A percentile compares a stretch with the other conserved stretches of the same genome.
These are phyloP conservation scores for Diaphora mendica DNA, from an alignment of 2,888 invertebrate genomes.

Conservation along the genomic window DNA sequence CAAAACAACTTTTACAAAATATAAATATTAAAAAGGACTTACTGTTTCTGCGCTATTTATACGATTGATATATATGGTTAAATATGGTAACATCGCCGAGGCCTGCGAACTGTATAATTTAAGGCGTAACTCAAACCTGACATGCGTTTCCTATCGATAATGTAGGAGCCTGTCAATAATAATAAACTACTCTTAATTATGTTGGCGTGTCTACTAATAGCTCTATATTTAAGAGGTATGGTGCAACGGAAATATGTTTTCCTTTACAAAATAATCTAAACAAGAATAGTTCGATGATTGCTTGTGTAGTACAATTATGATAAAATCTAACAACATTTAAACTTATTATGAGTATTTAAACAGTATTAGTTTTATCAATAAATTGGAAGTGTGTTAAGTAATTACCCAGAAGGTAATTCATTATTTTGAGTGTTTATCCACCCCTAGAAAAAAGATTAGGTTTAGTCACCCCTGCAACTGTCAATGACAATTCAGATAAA, in stretches of 20 bases:
- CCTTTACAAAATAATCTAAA: slow-evolving; percentile 1
- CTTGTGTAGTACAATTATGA: not conserved
- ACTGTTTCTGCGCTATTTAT: slow-evolving; percentile 18
- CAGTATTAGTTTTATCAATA: not conserved
- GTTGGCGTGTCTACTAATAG: slow-evolving; percentile 39
- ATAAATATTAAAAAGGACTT: not conserved
- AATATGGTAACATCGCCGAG: slow-evolving; percentile 9
- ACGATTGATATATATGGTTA: not conserved
- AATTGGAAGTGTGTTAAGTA: not conserved
- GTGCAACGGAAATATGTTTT: slow-evolving; percentile 9
- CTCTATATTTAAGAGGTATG: slow-evolving; percentile 24
- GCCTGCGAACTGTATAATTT: slow-evolving; percentile 46
- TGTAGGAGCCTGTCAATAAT: slow-evolving; percentile 52
- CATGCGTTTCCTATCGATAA: slow-evolving; percentile 56
- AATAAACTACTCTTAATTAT: slow-evolving; percentile 55
- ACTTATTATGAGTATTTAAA: no score
- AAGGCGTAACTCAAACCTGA: slow-evolving; percentile 46
- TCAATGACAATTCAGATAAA: no score
- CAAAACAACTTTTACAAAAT: no score
- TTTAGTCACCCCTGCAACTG: no score
- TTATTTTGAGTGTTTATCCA: not conserved
- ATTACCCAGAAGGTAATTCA: not conserved
- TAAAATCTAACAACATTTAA: not conserved
- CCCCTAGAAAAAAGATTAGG: no score
- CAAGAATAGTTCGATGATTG: not conserved